A percentile compares a stretch with the other conserved stretches of the same genome.
These are phyloP conservation scores for Trichonephila inaurata DNA, from an alignment of 1,140 invertebrate genomes.

Conservation along the genomic window DNA sequence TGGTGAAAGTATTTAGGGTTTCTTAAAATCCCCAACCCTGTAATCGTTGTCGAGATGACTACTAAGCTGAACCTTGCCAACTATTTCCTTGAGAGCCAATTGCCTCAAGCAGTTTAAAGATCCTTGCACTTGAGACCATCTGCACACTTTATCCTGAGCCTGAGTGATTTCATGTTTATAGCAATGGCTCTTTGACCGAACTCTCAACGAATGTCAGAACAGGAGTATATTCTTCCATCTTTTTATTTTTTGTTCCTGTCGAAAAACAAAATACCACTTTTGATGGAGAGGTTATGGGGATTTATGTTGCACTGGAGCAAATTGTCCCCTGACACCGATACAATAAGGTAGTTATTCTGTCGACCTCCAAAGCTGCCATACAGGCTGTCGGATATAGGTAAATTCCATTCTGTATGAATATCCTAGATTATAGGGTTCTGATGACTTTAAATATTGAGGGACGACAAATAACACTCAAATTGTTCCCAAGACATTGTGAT, in stretches of 20 bases:
- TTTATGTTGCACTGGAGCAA: not conserved
- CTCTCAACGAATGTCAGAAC: not conserved
- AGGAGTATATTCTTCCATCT: not conserved
- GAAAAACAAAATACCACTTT: not conserved
- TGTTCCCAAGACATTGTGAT: too few species aligned
- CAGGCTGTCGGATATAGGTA: not conserved
- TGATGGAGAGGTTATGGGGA: not conserved
- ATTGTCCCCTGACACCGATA: not conserved
- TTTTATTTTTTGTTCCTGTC: not conserved
- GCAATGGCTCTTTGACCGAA: conserved; percentile 14
- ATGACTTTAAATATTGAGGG: too few species aligned
- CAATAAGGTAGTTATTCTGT: conserved; percentile 12
- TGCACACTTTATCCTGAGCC: too few species aligned
- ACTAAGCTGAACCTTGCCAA: not conserved
- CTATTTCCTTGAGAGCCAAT: not conserved
- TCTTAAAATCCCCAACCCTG: not conserved
- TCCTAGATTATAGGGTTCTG: too few species aligned
- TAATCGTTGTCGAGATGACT: not conserved
- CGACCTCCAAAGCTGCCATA: not conserved
- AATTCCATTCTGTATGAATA: too few species aligned
- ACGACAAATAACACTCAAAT: too few species aligned
- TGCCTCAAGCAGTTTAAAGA: not conserved
- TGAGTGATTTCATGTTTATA: not conserved
- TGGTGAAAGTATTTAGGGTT: not conserved
- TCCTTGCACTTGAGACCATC: too few species aligned